A percentile compares a stretch with the other conserved stretches of the same genome.
Conservation (phyloP, 2,113 vertebrate species). For the Scolopax mira region DNA sequence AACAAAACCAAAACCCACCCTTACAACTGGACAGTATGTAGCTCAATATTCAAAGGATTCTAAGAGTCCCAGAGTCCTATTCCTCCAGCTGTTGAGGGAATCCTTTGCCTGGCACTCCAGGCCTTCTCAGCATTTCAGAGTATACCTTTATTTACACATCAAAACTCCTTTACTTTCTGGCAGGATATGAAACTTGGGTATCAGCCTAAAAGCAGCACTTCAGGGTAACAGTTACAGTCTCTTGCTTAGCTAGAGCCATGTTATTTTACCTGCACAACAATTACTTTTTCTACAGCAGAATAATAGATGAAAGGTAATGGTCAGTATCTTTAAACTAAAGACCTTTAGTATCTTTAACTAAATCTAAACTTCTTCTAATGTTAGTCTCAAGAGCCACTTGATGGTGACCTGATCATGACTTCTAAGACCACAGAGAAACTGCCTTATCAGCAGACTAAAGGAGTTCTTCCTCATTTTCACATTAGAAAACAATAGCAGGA, state of each 20-base stretch:
- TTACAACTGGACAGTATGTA: background rate
- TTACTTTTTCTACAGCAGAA: background rate
- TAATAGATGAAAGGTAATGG: background rate
- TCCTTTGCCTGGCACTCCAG: background rate
- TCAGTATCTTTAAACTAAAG: background rate
- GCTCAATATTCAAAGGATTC: background rate
- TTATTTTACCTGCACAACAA: background rate
- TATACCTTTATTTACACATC: slow-evolving; percentile 10
- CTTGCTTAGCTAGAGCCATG: background rate
- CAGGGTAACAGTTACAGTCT: background rate
- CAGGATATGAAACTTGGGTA: background rate
- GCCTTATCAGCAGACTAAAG: background rate
- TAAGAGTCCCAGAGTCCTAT: background rate
- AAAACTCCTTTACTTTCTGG: background rate
- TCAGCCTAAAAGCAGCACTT: background rate
- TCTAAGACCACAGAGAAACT: background rate
- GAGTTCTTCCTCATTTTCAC: background rate
- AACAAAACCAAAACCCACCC: background rate
- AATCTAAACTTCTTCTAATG: background rate
- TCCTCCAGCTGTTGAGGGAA: background rate
- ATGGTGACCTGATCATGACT: background rate
- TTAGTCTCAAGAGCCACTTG: background rate
- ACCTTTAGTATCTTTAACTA: background rate
- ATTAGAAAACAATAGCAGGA: background rate
- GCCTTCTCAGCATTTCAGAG: background rate